Base-by-base conservation (phyloP, 2,797 vertebrate species). In the Vespertilio murinus region DNA sequence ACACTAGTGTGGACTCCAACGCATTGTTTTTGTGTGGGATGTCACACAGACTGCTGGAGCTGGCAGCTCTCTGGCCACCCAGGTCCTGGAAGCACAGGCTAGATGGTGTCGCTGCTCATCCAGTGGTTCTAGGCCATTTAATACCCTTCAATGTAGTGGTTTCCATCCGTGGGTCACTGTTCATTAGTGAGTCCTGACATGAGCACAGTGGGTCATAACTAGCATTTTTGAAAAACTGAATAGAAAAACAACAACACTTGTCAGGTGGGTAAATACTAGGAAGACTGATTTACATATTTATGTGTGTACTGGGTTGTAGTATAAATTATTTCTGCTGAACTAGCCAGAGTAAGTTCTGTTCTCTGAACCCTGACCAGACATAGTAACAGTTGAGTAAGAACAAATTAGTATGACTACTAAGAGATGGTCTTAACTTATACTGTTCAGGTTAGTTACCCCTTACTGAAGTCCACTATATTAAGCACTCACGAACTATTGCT, bases 281-380 rank as follows among this genome's bases (percentile, higher is more conserved):
- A 85, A 64, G 59, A 49, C 33, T 88, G 87, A 82, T 52, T 73
- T 78, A 38, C n/a, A 56, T 78, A 69, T 71, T 75, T 82, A 22
- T 6, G 13, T 42, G 33, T 74, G 6, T 71, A 52, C 33, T 70
- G 28, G 7, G 3, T 94, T 23, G n/a, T 79, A 54, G 8, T 73
- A 79, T 83, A 81, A 70, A 52, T 89, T 42, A 86, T 89, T 85
- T 78, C 12, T 83, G 40, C 12, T 95, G 16, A 82, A 88, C 52
- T 88, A 81, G 52, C 49, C 22, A n/a, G 13, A 91, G 49, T 64
- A 33, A 20, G 61, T 49, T 95, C 65, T 80, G 13, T 85, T 30
- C 8, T 59, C 47, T 78, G 69, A 93, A 78, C 64, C 33, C 14
- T 81, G 35, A 28, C 23, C 54, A 14, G 70, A n/a, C 4, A 0